phyloP scores from a whole-genome alignment of 2,888 invertebrate genomes.

The Hipparchia semele region DNA sequence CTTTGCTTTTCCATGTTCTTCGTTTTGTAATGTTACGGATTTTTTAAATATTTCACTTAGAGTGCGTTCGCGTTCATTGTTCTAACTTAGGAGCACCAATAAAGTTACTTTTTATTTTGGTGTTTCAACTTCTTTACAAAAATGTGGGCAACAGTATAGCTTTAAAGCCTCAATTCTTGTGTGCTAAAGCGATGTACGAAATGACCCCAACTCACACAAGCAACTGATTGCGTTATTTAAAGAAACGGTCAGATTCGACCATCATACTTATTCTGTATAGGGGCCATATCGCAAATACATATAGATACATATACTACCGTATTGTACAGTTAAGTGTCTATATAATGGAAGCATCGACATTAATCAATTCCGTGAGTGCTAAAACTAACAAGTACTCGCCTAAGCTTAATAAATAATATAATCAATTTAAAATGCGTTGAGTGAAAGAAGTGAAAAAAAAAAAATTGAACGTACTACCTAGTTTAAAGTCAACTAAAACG shows the following conservation, averaged over 20 bases:
- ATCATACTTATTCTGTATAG: background rate
- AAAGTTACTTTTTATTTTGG: conserved; percentile 18
- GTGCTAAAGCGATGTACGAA: conserved; percentile 30
- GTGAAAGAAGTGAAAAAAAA: conserved; percentile 56
- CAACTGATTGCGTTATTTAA: background rate
- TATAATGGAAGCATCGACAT: conserved; percentile 73
- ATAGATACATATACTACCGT: conserved; percentile 27
- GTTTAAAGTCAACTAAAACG: background rate
- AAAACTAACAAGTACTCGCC: conserved; percentile 59
- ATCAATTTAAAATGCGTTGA: conserved; percentile 57
- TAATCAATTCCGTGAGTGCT: conserved; percentile 81
- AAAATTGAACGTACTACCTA: conserved; percentile 31
- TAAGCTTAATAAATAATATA: conserved; percentile 51
- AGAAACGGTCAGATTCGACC: background rate
- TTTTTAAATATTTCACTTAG: background rate
- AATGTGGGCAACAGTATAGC: conserved; percentile 24
- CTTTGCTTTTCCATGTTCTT: no score
- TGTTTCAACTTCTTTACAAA: conserved; percentile 22
- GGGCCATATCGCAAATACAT: conserved; percentile 28
- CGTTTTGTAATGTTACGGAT: no score
- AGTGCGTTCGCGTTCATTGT: conserved; percentile 24
- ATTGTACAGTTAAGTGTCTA: conserved; percentile 47
- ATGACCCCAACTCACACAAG: conserved; percentile 19
- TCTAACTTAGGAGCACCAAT: conserved; percentile 21
- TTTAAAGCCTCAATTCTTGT: conserved; percentile 34